Evolutionary conservation across 30 jellyfish, hydroid and myxozoan species (phyloP).

Genomic region (Aurelia sp.): DNA sequence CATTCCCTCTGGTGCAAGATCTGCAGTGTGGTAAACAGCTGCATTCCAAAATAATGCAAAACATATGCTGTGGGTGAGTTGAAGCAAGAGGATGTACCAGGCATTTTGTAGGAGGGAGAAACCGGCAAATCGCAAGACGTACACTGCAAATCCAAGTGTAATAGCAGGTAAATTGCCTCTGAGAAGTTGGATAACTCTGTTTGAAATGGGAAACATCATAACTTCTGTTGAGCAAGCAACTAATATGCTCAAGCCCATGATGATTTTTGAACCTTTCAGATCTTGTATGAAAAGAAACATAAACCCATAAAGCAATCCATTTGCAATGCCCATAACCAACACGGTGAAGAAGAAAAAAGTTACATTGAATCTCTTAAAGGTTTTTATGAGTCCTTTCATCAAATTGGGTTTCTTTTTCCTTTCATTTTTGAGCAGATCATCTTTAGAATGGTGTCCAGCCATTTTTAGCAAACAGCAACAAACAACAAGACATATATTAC

Average conservation of each 20-base stretch:
- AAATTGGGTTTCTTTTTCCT: conserved; percentile 16
- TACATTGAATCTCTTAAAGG: conserved; percentile 63
- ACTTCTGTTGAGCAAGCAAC: conserved; percentile 77
- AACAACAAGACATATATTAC: conserved; percentile 36
- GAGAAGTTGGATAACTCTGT: conserved; percentile 31
- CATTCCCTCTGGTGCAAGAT: conserved; percentile 47
- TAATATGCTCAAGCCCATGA: conserved; percentile 81
- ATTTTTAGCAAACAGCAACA: conserved; percentile 45
- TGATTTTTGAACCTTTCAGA: conserved; percentile 68
- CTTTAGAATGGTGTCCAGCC: conserved; percentile 21
- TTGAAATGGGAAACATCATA: conserved; percentile 68
- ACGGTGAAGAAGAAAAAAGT: conserved; percentile 60
- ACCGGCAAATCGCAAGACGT: conserved; percentile 57
- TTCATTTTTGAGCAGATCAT: conserved; percentile 10
- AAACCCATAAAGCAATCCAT: conserved; percentile 72
- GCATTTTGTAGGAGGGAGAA: conserved; percentile 65
- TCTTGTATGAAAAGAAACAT: conserved; percentile 66
- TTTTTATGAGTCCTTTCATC: conserved; percentile 44
- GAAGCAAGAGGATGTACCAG: conserved; percentile 62
- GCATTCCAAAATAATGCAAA: conserved; percentile 72
- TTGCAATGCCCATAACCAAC: conserved; percentile 70
- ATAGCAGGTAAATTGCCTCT: conserved; percentile 67
- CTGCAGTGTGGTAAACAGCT: conserved; percentile 47
- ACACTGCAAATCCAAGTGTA: conserved; percentile 42
- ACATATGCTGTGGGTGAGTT: conserved; percentile 67